These are phyloP conservation scores for Mus spicilegus DNA, from an alignment of 2,113 vertebrate species.

Conservation along the genomic window DNA sequence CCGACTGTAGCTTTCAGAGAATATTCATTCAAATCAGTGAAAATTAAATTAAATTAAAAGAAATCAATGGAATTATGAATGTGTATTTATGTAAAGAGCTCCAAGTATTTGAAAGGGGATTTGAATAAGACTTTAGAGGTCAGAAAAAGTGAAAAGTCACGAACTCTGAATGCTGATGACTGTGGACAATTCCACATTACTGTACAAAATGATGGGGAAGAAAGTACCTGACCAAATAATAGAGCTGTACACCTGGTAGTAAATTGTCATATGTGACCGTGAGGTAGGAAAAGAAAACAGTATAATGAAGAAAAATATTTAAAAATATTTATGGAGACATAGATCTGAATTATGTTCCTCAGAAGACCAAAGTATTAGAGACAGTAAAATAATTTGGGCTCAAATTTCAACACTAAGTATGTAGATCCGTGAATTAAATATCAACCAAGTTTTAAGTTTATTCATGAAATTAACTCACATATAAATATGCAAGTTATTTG, in stretches of 20 bases:
- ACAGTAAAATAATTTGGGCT: neutral
- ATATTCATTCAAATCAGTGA: neutral
- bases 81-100: neutral
- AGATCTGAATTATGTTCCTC: neutral
- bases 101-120: neutral
- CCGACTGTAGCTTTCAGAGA: neutral
- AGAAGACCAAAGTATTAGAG: neutral
- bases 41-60: neutral
- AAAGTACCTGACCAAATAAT: neutral
- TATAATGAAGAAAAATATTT: neutral
- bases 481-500: neutral
- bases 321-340: neutral
- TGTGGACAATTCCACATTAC: neutral
- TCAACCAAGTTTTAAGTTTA: neutral
- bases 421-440: neutral
- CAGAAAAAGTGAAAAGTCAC: neutral
- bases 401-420: neutral
- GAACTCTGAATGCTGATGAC: neutral
- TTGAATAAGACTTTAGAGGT: neutral
- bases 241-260: fast-evolving
- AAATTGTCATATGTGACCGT: neutral
- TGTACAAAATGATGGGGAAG: neutral
- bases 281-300: neutral
- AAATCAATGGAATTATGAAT: neutral
- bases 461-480: neutral